A percentile compares a stretch with the other conserved stretches of the same genome.
These are phyloP conservation scores for Geotrypetes seraphini DNA, from an alignment of 2,797 vertebrate genomes.

Conservation along the genomic window DNA sequence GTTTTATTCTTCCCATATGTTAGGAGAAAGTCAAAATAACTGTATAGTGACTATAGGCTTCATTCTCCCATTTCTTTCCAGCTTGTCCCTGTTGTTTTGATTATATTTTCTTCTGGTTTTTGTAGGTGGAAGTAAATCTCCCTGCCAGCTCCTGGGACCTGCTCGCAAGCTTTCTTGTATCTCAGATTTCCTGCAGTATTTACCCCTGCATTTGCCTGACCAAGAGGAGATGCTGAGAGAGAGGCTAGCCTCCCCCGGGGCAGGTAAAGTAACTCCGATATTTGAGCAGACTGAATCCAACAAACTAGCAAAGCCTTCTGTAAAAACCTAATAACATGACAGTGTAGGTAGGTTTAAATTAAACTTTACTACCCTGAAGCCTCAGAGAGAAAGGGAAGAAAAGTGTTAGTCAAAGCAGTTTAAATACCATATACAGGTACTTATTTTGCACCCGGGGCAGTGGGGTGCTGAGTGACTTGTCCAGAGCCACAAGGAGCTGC, in stretches of 20 bases:
- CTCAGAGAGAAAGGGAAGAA: too few relatives aligned
- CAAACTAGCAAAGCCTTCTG: too few relatives aligned
- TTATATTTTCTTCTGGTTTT: neutral
- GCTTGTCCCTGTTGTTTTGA: rapidly evolving
- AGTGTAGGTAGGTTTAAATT: too few relatives aligned
- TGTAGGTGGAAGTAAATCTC: conserved; percentile 48
- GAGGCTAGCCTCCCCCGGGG: conserved; percentile 47
- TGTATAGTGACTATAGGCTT: neutral
- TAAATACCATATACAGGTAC: too few relatives aligned
- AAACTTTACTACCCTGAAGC: too few relatives aligned
- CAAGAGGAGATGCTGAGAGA: conserved; percentile 25
- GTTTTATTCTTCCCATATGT: neutral
- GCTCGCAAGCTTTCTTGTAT: conserved; percentile 61
- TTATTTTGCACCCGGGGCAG: too few relatives aligned
- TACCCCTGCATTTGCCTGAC: conserved; percentile 60
- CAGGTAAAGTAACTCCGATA: conserved; percentile 66
- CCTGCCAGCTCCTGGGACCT: conserved; percentile 48
- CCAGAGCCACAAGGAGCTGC: too few relatives aligned
- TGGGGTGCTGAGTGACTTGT: too few relatives aligned
- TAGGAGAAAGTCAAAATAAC: too few relatives aligned
- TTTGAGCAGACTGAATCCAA: too few relatives aligned
- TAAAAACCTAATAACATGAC: too few relatives aligned
- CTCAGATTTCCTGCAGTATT: conserved; percentile 43
- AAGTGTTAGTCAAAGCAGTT: too few relatives aligned
- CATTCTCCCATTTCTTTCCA: rapidly evolving